Conservation (phyloP, 2,888 invertebrate genomes). For the Phasia obesa region DNA sequence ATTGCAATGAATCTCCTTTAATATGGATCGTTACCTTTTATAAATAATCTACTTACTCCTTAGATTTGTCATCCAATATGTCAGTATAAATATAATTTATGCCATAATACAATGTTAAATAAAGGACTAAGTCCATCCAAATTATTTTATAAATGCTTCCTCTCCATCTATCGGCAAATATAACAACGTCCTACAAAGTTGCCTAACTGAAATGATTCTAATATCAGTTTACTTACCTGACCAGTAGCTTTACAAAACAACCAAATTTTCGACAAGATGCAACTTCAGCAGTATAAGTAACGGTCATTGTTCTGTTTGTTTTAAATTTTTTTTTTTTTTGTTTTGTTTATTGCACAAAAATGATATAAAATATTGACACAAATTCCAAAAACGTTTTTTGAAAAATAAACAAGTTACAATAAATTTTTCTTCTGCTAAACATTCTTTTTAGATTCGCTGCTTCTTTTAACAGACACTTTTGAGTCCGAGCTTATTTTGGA, state of each 20-base stretch:
- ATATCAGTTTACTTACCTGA: constrained; percentile 71
- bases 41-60: constrained; percentile 67
- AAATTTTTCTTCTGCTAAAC: constrained; percentile 21
- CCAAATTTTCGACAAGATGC: constrained; percentile 77
- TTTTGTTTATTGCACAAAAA: neutral
- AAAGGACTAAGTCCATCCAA: constrained; percentile 92
- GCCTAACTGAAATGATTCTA: too few relatives aligned
- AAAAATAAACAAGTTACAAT: neutral
- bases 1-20: neutral
- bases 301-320: constrained; percentile 74
- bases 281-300: constrained; percentile 79
- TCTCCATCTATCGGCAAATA: constrained; percentile 87
- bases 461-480: neutral
- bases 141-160: constrained; percentile 97
- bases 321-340: constrained; percentile 34
- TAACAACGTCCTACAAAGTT: neutral
- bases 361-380: constrained; percentile 32
- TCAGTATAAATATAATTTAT: constrained; percentile 73
- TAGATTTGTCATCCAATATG: constrained; percentile 58
- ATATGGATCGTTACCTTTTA: neutral
- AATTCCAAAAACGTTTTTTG: constrained; percentile 18
- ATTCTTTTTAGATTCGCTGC: constrained; percentile 35
- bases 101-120: constrained; percentile 88
- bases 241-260: constrained; percentile 77
- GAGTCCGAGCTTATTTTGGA: constrained; percentile 10